phyloP scores from a whole-genome alignment of 2,888 invertebrate genomes.

The Drosophila dives region DNA sequence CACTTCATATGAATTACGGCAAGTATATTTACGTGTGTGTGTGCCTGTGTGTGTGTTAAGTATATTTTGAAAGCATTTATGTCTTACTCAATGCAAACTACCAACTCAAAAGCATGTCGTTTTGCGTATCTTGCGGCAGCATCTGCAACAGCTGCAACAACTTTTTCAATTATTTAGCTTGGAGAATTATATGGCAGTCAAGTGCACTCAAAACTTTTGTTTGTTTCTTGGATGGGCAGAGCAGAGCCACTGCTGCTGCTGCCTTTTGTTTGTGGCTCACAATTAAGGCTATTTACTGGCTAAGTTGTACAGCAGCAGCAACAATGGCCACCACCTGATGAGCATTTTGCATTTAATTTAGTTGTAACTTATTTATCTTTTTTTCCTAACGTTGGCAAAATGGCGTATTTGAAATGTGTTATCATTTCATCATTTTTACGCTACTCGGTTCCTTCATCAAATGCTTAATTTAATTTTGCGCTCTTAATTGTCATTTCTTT shows the following conservation, averaged over 20 bases:
- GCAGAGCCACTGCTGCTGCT: neutral
- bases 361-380: conserved; percentile 44
- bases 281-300: conserved; percentile 55
- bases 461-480: conserved; percentile 64
- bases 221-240: conserved; percentile 28
- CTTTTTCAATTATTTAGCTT: conserved; percentile 71
- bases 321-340: conserved; percentile 41
- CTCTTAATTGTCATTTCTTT: conserved; percentile 68
- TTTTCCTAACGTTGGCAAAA: conserved; percentile 18
- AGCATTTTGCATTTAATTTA: conserved; percentile 57
- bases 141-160: conserved; percentile 51
- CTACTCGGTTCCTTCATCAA: conserved; percentile 62
- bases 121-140: conserved; percentile 46
- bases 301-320: conserved; percentile 38
- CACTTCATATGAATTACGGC: conserved; percentile 35
- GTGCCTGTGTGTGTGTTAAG: conserved; percentile 16
- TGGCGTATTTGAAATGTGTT: conserved; percentile 44
- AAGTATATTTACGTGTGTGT: conserved; percentile 3
- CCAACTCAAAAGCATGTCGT: conserved; percentile 34
- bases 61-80: conserved; percentile 33
- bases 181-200: conserved; percentile 65
- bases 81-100: conserved; percentile 27
- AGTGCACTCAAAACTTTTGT: conserved; percentile 64
- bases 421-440: conserved; percentile 74
- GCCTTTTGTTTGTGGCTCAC: conserved; percentile 31